Evolutionary conservation across 2,113 vertebrate species (phyloP).

Genomic region (Speoplatyrhinus poulsoni): DNA sequence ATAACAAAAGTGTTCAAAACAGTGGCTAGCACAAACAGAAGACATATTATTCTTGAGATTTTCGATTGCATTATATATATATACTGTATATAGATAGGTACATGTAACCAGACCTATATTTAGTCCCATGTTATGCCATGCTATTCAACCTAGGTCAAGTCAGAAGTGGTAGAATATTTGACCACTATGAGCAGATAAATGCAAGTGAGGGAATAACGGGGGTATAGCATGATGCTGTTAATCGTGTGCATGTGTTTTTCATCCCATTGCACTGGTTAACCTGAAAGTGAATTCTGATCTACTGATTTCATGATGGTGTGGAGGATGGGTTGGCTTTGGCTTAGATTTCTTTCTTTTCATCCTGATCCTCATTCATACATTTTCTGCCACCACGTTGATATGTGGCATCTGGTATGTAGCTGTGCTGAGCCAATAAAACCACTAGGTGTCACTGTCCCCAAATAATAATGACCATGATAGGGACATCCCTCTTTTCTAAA

Average conservation of each 20-base stretch:
- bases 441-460: slow-evolving; percentile 54
- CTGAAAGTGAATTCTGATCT: too few relatives aligned
- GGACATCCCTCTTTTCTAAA: slow-evolving; percentile 13
- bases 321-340: neutral
- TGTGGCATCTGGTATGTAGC: neutral
- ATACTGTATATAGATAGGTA: too few relatives aligned
- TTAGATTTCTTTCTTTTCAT: neutral
- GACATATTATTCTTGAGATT: slow-evolving; percentile 3
- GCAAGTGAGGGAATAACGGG: too few relatives aligned
- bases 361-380: neutral
- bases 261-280: too few relatives aligned
- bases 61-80: too few relatives aligned
- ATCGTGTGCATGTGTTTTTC: too few relatives aligned
- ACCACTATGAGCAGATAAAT: too few relatives aligned
- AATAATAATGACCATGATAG: neutral
- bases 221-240: too few relatives aligned
- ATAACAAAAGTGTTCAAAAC: neutral
- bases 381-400: neutral
- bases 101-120: too few relatives aligned
- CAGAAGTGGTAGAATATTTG: neutral
- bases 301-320: neutral
- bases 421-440: slow-evolving; percentile 21
- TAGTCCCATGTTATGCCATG: too few relatives aligned
- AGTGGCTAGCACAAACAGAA: neutral
- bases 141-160: neutral